phyloP scores from a whole-genome alignment of 1,140 invertebrate genomes.

The Brachionus asplanchnoidis region DNA sequence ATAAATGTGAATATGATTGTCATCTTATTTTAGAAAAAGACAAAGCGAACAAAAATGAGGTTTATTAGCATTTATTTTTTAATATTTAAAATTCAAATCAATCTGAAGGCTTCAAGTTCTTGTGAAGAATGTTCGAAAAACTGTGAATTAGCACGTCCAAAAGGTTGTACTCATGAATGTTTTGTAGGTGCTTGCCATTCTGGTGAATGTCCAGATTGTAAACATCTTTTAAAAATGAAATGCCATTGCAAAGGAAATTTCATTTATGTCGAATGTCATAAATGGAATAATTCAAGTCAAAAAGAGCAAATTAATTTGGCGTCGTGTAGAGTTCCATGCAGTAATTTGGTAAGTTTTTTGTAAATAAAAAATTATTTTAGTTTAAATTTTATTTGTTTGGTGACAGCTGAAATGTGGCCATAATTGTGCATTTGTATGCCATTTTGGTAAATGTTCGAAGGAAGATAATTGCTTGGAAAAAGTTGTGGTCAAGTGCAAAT shows the following conservation, averaged over 20 bases:
- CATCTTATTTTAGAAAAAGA: slow-evolving; percentile 62
- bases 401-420: slow-evolving; percentile 63
- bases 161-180: slow-evolving; percentile 74
- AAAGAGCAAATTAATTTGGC: slow-evolving; percentile 61
- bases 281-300: slow-evolving; percentile 61
- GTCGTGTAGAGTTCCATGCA: slow-evolving; percentile 76
- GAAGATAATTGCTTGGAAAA: slow-evolving; percentile 70
- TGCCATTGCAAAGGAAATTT: slow-evolving; percentile 76
- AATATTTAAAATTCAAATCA: background rate
- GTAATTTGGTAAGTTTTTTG: slow-evolving; percentile 55
- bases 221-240: slow-evolving; percentile 65
- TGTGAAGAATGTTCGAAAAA: slow-evolving; percentile 70
- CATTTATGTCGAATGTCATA: slow-evolving; percentile 68
- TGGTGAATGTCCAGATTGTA: slow-evolving; percentile 62
- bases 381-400: slow-evolving; percentile 28
- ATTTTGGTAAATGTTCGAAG: slow-evolving; percentile 68
- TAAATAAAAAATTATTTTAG: background rate
- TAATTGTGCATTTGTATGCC: slow-evolving; percentile 70
- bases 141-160: slow-evolving; percentile 66
- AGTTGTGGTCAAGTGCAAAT: slow-evolving; percentile 71
- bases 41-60: slow-evolving; percentile 15
- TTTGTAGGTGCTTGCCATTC: slow-evolving; percentile 68
- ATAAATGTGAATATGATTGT: slow-evolving; percentile 69
- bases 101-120: slow-evolving; percentile 55
- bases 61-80: slow-evolving; percentile 36